phyloP scores from a whole-genome alignment of 1,140 invertebrate species.

The Nixonia krombeini region DNA sequence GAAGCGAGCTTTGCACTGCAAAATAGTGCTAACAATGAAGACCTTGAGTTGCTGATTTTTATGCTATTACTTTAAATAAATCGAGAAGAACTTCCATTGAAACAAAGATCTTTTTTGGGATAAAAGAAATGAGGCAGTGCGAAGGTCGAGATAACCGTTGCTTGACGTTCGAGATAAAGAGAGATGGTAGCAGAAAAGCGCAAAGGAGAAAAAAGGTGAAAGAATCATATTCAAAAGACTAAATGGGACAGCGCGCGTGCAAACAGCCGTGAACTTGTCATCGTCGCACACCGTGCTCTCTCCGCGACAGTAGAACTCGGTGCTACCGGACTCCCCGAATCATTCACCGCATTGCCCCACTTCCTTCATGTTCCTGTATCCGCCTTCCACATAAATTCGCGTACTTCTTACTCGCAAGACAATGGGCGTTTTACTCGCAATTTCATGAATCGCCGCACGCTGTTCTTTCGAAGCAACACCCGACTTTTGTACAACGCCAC shows the following conservation, averaged over 20 bases:
- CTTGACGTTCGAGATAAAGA: neutral
- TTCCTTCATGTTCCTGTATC: no score
- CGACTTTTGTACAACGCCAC: neutral
- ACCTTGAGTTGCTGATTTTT: no score
- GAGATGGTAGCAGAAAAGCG: neutral
- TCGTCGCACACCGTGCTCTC: constrained; percentile 29
- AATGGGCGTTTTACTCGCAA: neutral
- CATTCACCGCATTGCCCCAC: neutral
- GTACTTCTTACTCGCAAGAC: neutral
- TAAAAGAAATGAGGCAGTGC: neutral
- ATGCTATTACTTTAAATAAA: no score
- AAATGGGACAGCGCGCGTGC: constrained; percentile 15
- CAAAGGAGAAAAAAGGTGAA: neutral
- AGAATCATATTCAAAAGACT: neutral
- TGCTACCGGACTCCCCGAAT: neutral
- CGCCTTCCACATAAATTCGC: neutral
- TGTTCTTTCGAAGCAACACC: no score
- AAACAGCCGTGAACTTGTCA: constrained; percentile 50
- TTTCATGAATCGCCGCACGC: neutral
- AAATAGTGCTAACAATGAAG: no score
- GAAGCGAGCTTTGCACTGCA: no score
- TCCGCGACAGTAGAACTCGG: no score
- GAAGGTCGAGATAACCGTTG: neutral
- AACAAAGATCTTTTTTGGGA: neutral
- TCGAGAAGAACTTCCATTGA: neutral